Percentiles rank a stretch among this genome's conserved stretches.
These are phyloP conservation scores for Drosophila melanosoma DNA, from an alignment of 2,888 invertebrate genomes.

Conservation along the genomic window DNA sequence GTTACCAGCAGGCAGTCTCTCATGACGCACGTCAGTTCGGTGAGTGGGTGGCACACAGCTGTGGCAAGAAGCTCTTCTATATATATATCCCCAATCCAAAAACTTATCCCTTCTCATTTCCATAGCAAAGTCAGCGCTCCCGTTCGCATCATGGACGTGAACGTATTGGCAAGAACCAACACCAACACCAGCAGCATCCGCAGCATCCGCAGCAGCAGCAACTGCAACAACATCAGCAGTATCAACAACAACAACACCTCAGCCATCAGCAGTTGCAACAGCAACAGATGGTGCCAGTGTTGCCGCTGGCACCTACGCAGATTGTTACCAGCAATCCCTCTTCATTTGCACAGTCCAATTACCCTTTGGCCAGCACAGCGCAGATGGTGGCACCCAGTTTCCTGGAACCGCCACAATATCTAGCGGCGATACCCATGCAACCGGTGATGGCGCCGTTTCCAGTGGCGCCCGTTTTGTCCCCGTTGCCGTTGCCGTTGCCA, in stretches of 20 bases:
- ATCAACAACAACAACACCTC: conserved; percentile 44
- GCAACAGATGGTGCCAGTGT: conserved; percentile 68
- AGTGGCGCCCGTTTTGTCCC: conserved; percentile 86
- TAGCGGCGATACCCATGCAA: conserved; percentile 87
- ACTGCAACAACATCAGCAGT: conserved; percentile 50
- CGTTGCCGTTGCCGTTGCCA: conserved; percentile 85
- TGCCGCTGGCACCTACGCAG: conserved; percentile 68
- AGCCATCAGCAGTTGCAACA: conserved; percentile 44
- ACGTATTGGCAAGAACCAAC: conserved; percentile 46
- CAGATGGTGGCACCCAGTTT: conserved; percentile 83
- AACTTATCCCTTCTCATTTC: not conserved
- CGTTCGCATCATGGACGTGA: conserved; percentile 51
- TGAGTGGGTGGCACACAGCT: conserved; percentile 60
- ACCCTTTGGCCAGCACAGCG: conserved; percentile 84
- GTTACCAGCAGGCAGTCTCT: conserved; percentile 87
- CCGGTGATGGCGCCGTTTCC: conserved; percentile 86
- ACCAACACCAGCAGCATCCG: conserved; percentile 38
- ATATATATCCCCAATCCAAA: not conserved
- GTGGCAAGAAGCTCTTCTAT: not conserved
- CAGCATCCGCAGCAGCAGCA: conserved; percentile 49
- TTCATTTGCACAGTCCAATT: conserved; percentile 86
- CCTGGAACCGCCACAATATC: conserved; percentile 86
- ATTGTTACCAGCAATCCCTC: conserved; percentile 81
- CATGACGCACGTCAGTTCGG: conserved; percentile 85
- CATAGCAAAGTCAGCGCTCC: conserved; percentile 66